phyloP scores from a whole-genome alignment of 2,113 vertebrate species.

The Rhabdomys dilectus region DNA sequence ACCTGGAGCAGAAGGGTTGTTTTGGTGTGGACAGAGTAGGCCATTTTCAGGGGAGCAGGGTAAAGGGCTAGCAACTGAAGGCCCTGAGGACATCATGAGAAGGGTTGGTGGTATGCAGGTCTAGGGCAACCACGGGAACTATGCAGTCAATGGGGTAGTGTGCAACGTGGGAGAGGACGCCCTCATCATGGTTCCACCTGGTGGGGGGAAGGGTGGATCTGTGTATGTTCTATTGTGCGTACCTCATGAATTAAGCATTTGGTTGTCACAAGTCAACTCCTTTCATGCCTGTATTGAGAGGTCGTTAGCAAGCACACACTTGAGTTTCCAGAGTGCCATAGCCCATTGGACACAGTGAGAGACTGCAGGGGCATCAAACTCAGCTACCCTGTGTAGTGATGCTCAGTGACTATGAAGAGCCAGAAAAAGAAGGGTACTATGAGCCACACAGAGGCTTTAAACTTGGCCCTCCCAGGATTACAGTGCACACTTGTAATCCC shows the following conservation, averaged over 20 bases:
- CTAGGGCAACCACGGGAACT: background rate
- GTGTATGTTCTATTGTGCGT: background rate
- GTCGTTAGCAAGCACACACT: background rate
- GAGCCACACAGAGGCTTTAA: background rate
- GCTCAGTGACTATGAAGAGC: background rate
- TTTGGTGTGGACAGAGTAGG: background rate
- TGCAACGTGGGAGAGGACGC: background rate
- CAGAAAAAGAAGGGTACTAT: background rate
- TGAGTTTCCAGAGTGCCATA: background rate
- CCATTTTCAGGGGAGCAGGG: background rate
- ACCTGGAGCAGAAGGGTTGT: background rate
- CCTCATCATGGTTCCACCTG: background rate
- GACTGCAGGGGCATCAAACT: background rate
- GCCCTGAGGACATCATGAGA: background rate
- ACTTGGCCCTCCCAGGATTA: background rate
- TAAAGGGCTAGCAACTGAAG: background rate
- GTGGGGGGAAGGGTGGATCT: background rate
- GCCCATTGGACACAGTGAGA: background rate
- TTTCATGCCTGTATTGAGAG: background rate
- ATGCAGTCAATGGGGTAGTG: background rate
- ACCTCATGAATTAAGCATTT: conserved; percentile 32
- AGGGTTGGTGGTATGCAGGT: background rate
- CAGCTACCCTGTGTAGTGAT: background rate
- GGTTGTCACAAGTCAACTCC: background rate
- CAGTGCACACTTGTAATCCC: background rate